Evolutionary conservation across 2,113 vertebrate genomes (phyloP).

Genomic region (Deroptyus accipitrinus): DNA sequence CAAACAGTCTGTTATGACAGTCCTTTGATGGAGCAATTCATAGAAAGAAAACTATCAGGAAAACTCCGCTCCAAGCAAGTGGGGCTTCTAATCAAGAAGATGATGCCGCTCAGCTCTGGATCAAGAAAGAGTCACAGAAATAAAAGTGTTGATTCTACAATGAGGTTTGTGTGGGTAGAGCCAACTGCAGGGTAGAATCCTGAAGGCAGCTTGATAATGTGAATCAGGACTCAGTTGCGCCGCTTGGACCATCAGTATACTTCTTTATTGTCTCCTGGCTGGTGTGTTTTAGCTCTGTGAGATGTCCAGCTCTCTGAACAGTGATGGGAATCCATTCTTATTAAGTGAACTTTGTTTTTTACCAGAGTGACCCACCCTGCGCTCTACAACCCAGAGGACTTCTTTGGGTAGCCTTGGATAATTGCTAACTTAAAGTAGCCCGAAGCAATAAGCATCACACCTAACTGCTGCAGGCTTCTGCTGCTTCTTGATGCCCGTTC

Average conservation of each 20-base stretch:
- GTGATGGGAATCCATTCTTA: neutral
- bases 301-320: neutral
- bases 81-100: constrained; percentile 38
- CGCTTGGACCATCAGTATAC: neutral
- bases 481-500: neutral
- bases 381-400: neutral
- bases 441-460: neutral
- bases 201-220: neutral
- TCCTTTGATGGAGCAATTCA: constrained; percentile 68
- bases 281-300: neutral
- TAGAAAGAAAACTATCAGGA: constrained; percentile 69
- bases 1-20: constrained; percentile 76
- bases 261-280: neutral
- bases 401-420: neutral
- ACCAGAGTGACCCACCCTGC: neutral
- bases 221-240: neutral
- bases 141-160: neutral
- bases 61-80: constrained; percentile 46
- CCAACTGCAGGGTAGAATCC: neutral
- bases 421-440: neutral
- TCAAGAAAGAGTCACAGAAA: constrained; percentile 5
- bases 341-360: neutral
- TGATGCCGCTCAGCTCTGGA: constrained; percentile 48
- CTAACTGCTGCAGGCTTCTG: neutral
- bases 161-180: constrained; percentile 8